Evolutionary conservation across 2,888 invertebrate species (phyloP).

Genomic region (Ichneumoninae sp.): DNA sequence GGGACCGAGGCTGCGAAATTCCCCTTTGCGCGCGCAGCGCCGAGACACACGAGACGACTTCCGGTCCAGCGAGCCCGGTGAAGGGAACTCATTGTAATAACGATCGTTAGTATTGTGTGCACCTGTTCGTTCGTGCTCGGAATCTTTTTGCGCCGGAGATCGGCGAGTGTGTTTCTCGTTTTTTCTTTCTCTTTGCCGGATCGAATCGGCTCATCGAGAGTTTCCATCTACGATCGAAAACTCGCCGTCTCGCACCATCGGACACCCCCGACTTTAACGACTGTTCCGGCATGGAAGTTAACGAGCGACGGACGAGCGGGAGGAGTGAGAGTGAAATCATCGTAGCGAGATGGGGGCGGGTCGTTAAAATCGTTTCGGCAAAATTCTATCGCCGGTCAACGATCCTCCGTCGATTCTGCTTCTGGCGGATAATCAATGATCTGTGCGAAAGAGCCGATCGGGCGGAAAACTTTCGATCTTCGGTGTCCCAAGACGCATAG

Average conservation of each 20-base stretch:
- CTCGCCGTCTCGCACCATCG: conserved; percentile 31
- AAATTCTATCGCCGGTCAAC: conserved; percentile 18
- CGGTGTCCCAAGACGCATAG: background rate
- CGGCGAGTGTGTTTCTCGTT: background rate
- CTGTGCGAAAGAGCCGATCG: background rate
- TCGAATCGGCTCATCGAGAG: conserved; percentile 21
- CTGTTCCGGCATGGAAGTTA: conserved; percentile 12
- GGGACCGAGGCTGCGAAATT: background rate
- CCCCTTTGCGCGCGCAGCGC: background rate
- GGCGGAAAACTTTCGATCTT: background rate
- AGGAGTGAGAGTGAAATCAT: conserved; percentile 38
- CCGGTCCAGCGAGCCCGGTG: conserved; percentile 4
- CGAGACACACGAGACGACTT: conserved; percentile 2
- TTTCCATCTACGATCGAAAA: conserved; percentile 31
- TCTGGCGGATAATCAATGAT: background rate
- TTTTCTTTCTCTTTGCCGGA: background rate
- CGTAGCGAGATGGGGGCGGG: background rate
- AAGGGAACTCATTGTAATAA: conserved; percentile 2
- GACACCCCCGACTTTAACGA: conserved; percentile 28
- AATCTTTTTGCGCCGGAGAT: background rate
- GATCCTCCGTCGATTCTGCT: conserved; percentile 5
- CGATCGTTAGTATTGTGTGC: background rate
- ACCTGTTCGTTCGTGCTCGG: background rate
- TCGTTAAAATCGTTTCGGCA: conserved; percentile 25
- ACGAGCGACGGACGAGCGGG: background rate